Conservation (phyloP, 2,797 vertebrate species). For the Gephyroberyx darwinii region DNA sequence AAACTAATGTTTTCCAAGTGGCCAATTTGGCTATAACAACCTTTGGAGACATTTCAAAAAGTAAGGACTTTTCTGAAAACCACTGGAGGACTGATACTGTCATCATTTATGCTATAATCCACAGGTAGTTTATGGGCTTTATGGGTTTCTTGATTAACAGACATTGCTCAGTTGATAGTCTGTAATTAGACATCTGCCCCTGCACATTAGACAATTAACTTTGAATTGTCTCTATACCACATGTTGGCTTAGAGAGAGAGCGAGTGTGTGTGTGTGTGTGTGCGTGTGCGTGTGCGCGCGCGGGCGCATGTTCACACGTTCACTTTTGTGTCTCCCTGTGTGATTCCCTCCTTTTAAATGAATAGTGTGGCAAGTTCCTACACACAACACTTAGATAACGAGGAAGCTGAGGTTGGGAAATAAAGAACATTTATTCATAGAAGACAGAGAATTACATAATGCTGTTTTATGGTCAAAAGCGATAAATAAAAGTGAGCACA, state of each 20-base stretch:
- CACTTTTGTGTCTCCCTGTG: neutral
- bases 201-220: conserved; percentile 29
- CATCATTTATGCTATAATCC: conserved; percentile 8
- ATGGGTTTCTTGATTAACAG: conserved; percentile 26
- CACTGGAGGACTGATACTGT: neutral
- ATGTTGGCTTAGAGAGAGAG: conserved; percentile 9
- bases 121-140: conserved; percentile 30
- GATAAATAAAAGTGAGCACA: neutral
- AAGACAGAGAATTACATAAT: too few species aligned
- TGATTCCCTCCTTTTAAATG: neutral
- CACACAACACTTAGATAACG: neutral
- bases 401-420: too few species aligned
- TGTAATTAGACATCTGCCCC: conserved; percentile 37
- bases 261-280: neutral
- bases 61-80: neutral
- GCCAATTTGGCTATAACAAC: neutral
- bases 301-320: neutral
- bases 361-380: neutral
- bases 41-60: neutral
- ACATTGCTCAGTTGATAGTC: neutral
- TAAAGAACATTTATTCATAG: neutral
- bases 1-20: neutral
- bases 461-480: too few species aligned
- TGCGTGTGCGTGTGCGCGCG: neutral
- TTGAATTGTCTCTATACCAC: conserved; percentile 31